Conservation (phyloP, 2,888 invertebrate species). For the Zygogramma bicolorata region DNA sequence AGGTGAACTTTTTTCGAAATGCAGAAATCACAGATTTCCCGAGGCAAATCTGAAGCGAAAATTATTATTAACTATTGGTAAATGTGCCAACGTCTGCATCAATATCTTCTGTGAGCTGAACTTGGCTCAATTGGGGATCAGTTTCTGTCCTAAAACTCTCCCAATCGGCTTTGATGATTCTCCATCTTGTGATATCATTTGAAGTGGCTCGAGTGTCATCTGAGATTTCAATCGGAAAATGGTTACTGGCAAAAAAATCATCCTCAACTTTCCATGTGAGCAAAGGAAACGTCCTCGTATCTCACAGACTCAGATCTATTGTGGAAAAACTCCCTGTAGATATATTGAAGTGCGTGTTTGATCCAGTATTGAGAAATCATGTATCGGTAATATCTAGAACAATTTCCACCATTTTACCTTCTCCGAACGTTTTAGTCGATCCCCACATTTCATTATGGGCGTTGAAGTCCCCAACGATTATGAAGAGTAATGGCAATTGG, state of each 20-base stretch:
- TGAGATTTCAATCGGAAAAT: slow-evolving; percentile 24
- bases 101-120: neutral
- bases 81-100: neutral
- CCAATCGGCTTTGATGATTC: too few species aligned
- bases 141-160: neutral
- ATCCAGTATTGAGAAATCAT: slow-evolving; percentile 6
- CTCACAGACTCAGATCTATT: slow-evolving; percentile 30
- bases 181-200: too few species aligned
- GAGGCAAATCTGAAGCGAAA: too few species aligned
- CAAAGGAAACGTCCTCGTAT: slow-evolving; percentile 2
- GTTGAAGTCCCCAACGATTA: slow-evolving; percentile 32
- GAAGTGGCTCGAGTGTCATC: neutral
- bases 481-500: slow-evolving; percentile 28
- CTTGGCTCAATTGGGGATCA: neutral
- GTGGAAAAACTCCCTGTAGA: slow-evolving; percentile 22
- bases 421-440: slow-evolving; percentile 3
- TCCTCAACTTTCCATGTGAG: slow-evolving; percentile 23
- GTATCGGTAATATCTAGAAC: neutral
- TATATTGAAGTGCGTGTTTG: slow-evolving; percentile 21
- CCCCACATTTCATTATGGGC: slow-evolving; percentile 23
- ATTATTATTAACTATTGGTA: neutral
- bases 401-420: neutral
- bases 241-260: slow-evolving; percentile 25
- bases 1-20: too few species aligned
- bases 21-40: too few species aligned